These are phyloP conservation scores for Panagrolaimus sp. DNA, from an alignment of 1,140 invertebrate species.

Conservation along the genomic window DNA sequence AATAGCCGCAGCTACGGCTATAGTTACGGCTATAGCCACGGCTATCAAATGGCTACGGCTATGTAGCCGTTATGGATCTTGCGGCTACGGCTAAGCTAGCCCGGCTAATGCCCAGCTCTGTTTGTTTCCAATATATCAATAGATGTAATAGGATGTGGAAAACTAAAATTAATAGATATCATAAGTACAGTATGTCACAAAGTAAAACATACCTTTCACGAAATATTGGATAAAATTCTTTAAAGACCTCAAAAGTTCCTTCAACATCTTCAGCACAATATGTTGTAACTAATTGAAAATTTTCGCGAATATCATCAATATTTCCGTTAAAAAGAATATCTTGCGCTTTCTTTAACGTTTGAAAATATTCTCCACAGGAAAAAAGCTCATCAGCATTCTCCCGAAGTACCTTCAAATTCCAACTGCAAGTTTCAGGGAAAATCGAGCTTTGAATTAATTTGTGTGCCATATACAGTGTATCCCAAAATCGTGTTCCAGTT, in stretches of 20 bases:
- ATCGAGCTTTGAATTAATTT: constrained; percentile 86
- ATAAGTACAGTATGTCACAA: no score
- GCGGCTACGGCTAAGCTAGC: no score
- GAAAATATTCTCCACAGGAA: constrained; percentile 62
- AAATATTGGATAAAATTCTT: constrained; percentile 74
- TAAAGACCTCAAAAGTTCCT: constrained; percentile 76
- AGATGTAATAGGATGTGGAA: constrained; percentile 89
- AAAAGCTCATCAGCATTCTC: constrained; percentile 77
- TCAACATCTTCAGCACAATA: constrained; percentile 85
- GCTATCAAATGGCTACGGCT: no score
- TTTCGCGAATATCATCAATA: constrained; percentile 69
- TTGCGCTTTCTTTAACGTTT: constrained; percentile 34
- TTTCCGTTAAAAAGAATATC: constrained; percentile 67
- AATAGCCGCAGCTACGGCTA: no score
- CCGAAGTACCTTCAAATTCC: no score
- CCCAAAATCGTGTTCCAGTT: constrained; percentile 77
- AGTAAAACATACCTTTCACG: constrained; percentile 65
- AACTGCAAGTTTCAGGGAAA: no score
- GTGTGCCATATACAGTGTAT: constrained; percentile 97
- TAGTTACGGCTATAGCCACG: no score
- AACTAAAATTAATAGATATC: constrained; percentile 60
- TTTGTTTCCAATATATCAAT: constrained; percentile 93
- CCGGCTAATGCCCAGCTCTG: no score
- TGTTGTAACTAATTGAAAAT: constrained; percentile 66
- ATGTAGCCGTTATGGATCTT: no score